Evolutionary conservation across 2,113 vertebrate genomes (phyloP), one percentile per base, ranked within the genome.

Genomic region (Nestor notabilis): DNA sequence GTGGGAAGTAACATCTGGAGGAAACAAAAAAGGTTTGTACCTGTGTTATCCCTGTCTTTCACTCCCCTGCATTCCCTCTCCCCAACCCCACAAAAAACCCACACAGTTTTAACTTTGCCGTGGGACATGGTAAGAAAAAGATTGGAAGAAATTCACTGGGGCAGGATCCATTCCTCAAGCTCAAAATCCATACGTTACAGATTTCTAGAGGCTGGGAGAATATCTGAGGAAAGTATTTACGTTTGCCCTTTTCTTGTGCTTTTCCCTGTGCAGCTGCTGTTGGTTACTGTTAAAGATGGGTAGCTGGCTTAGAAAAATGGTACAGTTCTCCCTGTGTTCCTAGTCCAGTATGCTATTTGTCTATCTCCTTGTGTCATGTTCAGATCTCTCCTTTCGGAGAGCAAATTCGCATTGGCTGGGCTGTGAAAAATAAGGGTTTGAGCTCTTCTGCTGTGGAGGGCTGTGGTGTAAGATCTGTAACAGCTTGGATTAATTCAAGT

Each of bases 171-270:
- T 58, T 35, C 33, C n/a, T 95, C 53, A 63, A 29, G 28, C 43
- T 83, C 52, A 76, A 18, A 83, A 69, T 49, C n/a, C 1, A 0
- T 49, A 53, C 3, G 7, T 63, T 43, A 8, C 0, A 24, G 77
- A 58, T 65, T 92, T 84, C 11, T 84, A 50, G 46, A 63, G n/a
- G 25, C 56, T 90, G 47, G 29, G 33, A 77, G 31, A 75, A 17
- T 46, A 37, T 83, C 68, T 47, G 46, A 83, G 44, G 35, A 17
- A 63, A 39, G 20, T 39, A 37, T 75, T 43, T 5, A 15, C 39
- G 11, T 13, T 72, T 52, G 20, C 18, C 58, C 17, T 24, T 79
- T 24, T 70, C 41, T 64, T 64, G 13, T 76, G 50, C 14, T 77
- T 76, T 82, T 47, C 37, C 41, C 41, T 49, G 7, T 41, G 21